Conservation (phyloP, 2,113 vertebrate genomes). For the Puntigrus tetrazona region DNA sequence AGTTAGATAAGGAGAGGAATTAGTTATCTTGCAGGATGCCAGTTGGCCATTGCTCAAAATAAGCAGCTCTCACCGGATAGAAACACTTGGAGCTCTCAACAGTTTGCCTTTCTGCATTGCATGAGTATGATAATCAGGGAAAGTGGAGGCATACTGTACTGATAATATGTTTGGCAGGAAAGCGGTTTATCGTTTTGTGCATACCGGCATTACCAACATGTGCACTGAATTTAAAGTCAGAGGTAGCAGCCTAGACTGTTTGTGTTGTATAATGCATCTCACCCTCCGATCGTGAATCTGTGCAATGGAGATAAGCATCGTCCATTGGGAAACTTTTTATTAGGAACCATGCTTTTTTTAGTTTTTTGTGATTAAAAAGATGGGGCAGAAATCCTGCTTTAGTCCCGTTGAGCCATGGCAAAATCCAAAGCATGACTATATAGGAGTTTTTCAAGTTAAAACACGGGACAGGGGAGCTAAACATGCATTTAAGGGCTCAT, state of each 20-base stretch:
- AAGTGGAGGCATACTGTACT: constrained; percentile 51
- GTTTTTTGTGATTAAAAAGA: constrained; percentile 22
- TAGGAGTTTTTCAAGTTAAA: background rate
- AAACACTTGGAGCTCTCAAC: constrained; percentile 48
- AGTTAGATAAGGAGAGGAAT: constrained; percentile 55
- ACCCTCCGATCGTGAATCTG: background rate
- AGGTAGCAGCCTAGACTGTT: background rate
- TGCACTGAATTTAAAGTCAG: constrained; percentile 37
- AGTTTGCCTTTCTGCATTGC: constrained; percentile 54
- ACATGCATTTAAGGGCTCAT: background rate
- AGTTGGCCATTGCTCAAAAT: constrained; percentile 49
- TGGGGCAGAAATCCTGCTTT: background rate
- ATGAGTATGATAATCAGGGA: constrained; percentile 34
- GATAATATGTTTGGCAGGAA: constrained; percentile 55
- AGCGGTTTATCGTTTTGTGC: constrained; percentile 30
- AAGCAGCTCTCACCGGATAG: constrained; percentile 45
- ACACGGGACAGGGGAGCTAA: background rate
- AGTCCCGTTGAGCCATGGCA: background rate
- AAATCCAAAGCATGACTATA: background rate
- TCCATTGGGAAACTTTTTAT: constrained; percentile 1
- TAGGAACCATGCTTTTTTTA: constrained; percentile 1
- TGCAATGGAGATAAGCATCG: background rate
- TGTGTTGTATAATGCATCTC: constrained; percentile 13
- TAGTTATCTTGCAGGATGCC: constrained; percentile 53
- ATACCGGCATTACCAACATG: constrained; percentile 28